A percentile compares a stretch with the other conserved stretches of the same genome.
Evolutionary conservation across 2,797 vertebrate species (phyloP).

Genomic region (Apodemus agrarius): DNA sequence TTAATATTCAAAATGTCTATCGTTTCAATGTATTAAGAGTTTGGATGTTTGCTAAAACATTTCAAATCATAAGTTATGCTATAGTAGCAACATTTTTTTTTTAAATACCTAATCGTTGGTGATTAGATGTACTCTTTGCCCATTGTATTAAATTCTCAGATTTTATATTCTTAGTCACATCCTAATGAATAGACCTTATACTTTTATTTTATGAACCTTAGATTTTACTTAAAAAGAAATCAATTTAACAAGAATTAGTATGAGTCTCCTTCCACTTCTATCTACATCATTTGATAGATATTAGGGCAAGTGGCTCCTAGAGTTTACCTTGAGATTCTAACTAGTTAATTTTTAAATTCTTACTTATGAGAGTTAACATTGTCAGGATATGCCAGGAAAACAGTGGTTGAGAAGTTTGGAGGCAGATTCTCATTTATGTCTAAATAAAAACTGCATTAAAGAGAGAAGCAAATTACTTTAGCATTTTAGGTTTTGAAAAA

Average conservation of each 20-base stretch:
- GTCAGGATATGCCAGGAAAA: constrained; percentile 2
- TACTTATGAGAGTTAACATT: not conserved
- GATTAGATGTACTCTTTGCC: not conserved
- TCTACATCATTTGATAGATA: constrained; percentile 23
- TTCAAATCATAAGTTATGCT: not conserved
- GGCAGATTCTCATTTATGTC: not conserved
- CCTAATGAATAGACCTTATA: constrained; percentile 48
- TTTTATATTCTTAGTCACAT: constrained; percentile 37
- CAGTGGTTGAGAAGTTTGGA: not conserved
- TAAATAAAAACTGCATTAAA: constrained; percentile 12
- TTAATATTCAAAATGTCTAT: constrained; percentile 5
- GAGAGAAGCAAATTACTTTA: not conserved
- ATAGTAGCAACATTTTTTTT: constrained; percentile 14
- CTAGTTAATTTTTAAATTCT: constrained; percentile 7
- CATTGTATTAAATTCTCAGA: constrained; percentile 60
- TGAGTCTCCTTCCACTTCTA: not conserved
- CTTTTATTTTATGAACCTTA: constrained; percentile 60
- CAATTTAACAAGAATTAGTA: constrained; percentile 9
- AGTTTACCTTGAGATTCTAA: constrained; percentile 34
- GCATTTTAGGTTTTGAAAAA: constrained; percentile 27
- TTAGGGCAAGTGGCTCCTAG: not conserved
- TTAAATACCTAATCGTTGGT: not conserved
- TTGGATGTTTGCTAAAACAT: not conserved
- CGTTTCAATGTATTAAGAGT: not conserved
- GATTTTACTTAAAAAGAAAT: constrained; percentile 46